These are phyloP conservation scores for Scartelaos histophorus DNA, from an alignment of 2,113 vertebrate species.

Conservation along the genomic window DNA sequence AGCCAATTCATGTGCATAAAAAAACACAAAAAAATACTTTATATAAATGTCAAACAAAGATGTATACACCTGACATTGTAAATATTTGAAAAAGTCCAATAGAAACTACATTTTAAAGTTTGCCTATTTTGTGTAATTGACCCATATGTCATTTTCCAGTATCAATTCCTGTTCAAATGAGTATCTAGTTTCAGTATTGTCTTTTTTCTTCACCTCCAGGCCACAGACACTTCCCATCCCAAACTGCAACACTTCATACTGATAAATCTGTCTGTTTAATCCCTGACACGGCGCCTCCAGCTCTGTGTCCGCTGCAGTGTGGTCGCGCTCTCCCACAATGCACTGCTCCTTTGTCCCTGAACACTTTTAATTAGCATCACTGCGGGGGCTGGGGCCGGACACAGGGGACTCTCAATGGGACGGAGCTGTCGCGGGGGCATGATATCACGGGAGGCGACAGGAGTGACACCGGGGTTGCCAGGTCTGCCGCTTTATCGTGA, in stretches of 20 bases:
- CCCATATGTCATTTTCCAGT: no score
- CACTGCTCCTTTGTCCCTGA: slow-evolving; percentile 88
- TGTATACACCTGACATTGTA: no score
- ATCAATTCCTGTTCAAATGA: no score
- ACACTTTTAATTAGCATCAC: slow-evolving; percentile 93
- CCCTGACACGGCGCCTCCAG: slow-evolving; percentile 74
- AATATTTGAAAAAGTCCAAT: no score
- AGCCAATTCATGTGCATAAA: no score
- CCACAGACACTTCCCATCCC: slow-evolving; percentile 36
- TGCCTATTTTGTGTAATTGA: no score
- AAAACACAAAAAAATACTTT: no score
- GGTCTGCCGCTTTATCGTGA: no score
- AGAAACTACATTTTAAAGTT: no score
- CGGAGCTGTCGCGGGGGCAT: slow-evolving; percentile 51
- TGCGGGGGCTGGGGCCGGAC: slow-evolving; percentile 69
- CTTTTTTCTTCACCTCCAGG: neutral
- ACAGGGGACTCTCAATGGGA: slow-evolving; percentile 43
- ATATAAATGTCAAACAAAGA: no score
- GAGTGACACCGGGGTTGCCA: slow-evolving; percentile 13
- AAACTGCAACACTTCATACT: slow-evolving; percentile 31
- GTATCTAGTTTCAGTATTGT: neutral
- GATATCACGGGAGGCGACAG: slow-evolving; percentile 27
- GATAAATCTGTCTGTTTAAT: slow-evolving; percentile 65
- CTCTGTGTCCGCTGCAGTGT: slow-evolving; percentile 81
- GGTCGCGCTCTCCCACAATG: slow-evolving; percentile 81